Conservation (phyloP, 2,888 invertebrate genomes). For the Metallyticus violacea region DNA sequence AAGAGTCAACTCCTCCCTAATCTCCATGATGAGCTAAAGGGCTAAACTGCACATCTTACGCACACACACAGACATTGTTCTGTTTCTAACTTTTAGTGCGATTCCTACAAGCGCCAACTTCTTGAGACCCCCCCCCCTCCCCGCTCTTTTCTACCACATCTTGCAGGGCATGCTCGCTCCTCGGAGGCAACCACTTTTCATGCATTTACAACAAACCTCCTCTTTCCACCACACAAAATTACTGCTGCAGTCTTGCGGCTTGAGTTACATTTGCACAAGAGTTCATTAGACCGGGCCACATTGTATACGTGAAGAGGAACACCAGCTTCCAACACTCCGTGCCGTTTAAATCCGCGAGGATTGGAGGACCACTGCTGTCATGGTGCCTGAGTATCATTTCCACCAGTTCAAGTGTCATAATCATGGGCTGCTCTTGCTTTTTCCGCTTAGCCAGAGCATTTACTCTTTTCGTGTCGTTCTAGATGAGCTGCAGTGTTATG, state of each 20-base stretch:
- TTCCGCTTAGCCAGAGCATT: not conserved
- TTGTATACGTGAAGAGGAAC: not conserved
- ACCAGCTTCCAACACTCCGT: not conserved
- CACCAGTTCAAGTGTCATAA: not conserved
- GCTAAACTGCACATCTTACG: not conserved
- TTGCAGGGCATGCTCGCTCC: not conserved
- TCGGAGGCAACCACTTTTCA: not conserved
- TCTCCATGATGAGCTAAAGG: not conserved
- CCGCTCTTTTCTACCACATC: not conserved
- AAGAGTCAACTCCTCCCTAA: not conserved
- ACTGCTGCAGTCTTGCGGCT: not conserved
- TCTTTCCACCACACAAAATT: not conserved
- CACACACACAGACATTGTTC: not conserved
- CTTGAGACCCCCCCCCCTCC: not conserved
- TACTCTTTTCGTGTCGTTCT: not conserved
- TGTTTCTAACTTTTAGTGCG: not conserved
- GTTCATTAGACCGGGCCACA: not conserved
- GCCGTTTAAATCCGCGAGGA: not conserved
- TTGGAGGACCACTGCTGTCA: too few species aligned
- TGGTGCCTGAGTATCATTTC: not conserved
- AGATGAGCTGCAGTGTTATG: too few species aligned
- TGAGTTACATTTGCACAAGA: not conserved
- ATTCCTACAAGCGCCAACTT: not conserved
- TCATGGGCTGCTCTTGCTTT: not conserved
- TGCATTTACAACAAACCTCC: conserved; percentile 7